Evolutionary conservation across 2,797 vertebrate genomes (phyloP), one percentile per base, ranked within the genome.

Genomic region (Podarcis lilfordi): DNA sequence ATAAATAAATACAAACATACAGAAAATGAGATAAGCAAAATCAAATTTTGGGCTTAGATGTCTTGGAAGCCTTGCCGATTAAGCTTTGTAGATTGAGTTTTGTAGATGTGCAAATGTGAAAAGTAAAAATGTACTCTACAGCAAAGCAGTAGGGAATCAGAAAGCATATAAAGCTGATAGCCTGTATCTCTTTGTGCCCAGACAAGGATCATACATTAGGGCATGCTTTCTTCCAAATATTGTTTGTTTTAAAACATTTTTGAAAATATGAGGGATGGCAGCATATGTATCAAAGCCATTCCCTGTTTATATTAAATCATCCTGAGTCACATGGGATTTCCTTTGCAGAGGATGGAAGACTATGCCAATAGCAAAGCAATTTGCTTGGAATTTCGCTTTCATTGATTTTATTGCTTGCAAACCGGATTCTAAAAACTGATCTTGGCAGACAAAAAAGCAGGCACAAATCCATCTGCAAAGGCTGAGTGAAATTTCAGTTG

Each of bases 181-280:
- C 71, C 72, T 21, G 9, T 13, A 74, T 43, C 50, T 81, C 45
- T 43, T 87, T 80, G 32, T 29, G 35, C 50, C 61, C 78, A 72
- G 66, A 40, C 32, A 61, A 80, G 35, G 80, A 66, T 77, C 6
- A 17, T 74, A 43, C 43, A 61, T 87, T 80, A n/a, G 17, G 78
- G 3, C 68, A 87, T 32, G 19, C 29, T 61, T 43, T 69, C 76
- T 35, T 71, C 76, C 13, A 35, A 79, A 79, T 35, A 43, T 79
- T 79, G 25, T 79, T 79, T 35, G 43, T 71, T 86, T 23, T 86
- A 86, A 82, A 90, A 93, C 35, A 74, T 40, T n/a, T 55, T 55
- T 32, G n/a, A 5, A 78, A 68, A 66, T 0, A 45, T 40, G 68
- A 43, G 35, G 10, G 35, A 87, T 87, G 69, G 45, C 69, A 74